Evolutionary conservation across 1,140 invertebrate species (phyloP), one percentile per base, ranked within the genome.

Genomic region (Lordiphosa collinella): DNA sequence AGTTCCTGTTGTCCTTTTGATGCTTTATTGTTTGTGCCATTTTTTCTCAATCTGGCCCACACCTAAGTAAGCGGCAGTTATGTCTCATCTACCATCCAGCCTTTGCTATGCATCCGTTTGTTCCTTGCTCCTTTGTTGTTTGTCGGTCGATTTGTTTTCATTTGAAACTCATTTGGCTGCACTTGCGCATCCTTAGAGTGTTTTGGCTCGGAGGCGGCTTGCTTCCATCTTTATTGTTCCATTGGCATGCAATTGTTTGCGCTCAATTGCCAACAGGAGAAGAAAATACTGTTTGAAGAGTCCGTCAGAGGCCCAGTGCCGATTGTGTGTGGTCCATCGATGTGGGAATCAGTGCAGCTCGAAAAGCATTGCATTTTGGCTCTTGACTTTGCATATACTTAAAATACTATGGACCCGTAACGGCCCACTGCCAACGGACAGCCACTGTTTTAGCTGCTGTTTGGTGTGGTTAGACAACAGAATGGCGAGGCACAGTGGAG

Each of bases 101-200:
- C 41, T 49, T 48, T 56, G 25, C 14, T 37, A 12, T 53, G 64
- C 12, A 31, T 22, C 32, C 53, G 14, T 75, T 80, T 79, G 69
- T 80, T 70, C 69, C 69, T 61, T 59, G 37, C 38, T 50, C 13
- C 51, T 44, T 70, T 71, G 67, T 71, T 71, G 49, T 48, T 47
- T 16, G 35, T 69, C 61, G 66, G 70, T 82, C 75, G 76, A 80
- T 80, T 80, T 80, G 75, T 51, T 71, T 63, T 44, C 66, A 80
- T 80, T 80, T 41, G 66, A 76, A 76, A 76, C 75, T 82, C 75
- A 80, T 80, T 80, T 80, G 71, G 63, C 66, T 53, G 75, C 75
- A 82, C 75, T 82, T 80, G 76, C 76, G 49, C 67, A 54, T 62
- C 78, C 61, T 75, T 82, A 64, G 84, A 80, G 76, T 80, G 76